Evolutionary conservation across 1,140 invertebrate genomes (phyloP).

Genomic region (Araneus ventricosus): DNA sequence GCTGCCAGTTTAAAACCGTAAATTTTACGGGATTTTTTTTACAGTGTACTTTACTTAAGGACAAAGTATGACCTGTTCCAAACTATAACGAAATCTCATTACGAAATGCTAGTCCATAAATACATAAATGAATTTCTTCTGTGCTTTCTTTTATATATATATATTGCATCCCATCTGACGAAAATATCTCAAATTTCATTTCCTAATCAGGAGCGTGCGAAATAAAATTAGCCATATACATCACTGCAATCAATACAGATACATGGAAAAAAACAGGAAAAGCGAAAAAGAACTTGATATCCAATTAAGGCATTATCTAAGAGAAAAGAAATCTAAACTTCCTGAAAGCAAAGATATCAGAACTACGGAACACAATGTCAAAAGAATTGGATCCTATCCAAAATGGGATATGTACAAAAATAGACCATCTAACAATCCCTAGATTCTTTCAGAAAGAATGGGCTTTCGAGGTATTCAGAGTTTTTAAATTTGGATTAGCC

Average conservation of each 20-base stretch:
- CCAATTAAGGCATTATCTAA: constrained; percentile 51
- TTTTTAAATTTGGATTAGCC: not conserved
- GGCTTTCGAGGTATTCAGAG: not conserved
- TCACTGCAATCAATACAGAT: not conserved
- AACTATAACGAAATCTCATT: too few species aligned
- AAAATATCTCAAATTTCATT: too few species aligned
- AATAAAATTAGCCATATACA: not conserved
- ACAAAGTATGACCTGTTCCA: too few species aligned
- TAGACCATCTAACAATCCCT: constrained; percentile 46
- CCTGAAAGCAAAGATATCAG: constrained; percentile 57
- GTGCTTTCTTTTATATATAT: too few species aligned
- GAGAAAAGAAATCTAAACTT: constrained; percentile 34
- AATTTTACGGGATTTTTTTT: too few species aligned
- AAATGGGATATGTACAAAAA: constrained; percentile 47
- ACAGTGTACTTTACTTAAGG: too few species aligned
- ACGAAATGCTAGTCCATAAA: too few species aligned
- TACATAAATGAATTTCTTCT: too few species aligned
- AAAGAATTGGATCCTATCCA: constrained; percentile 25
- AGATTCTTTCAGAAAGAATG: constrained; percentile 22
- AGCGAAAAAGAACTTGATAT: not conserved
- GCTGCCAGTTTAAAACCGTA: too few species aligned
- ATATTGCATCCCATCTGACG: too few species aligned
- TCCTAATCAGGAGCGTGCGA: not conserved
- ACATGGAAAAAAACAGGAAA: not conserved
- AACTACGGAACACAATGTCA: constrained; percentile 15